Conservation (phyloP, 2,888 invertebrate genomes). For the Cantharis rustica region DNA sequence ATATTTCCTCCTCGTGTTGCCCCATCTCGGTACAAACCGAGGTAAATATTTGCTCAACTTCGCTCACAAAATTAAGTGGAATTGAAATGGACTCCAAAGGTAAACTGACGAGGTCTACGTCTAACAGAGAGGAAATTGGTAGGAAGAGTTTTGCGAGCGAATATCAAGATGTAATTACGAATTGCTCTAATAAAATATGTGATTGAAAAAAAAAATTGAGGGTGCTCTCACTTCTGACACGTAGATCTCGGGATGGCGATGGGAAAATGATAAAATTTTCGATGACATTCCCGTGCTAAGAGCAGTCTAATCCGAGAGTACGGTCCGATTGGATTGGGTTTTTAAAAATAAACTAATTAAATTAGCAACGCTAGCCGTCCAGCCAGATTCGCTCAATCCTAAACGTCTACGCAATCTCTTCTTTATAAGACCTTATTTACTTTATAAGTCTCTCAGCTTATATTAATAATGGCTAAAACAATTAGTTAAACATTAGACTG, state of each 20-base stretch:
- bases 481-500: constrained; percentile 57
- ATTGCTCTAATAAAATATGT: neutral
- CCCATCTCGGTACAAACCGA: constrained; percentile 52
- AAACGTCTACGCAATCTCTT: constrained; percentile 6
- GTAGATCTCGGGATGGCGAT: too few species aligned
- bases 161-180: constrained; percentile 1
- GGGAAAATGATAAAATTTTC: neutral
- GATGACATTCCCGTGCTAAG: neutral
- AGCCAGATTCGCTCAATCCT: constrained; percentile 18
- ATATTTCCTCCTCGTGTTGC: constrained; percentile 31
- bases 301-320: neutral
- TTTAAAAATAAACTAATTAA: neutral
- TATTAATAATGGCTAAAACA: constrained; percentile 56
- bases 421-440: constrained; percentile 39
- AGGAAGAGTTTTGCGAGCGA: constrained; percentile 31
- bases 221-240: too few species aligned
- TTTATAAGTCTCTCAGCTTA: constrained; percentile 43
- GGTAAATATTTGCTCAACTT: constrained; percentile 57
- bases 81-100: constrained; percentile 59
- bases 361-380: neutral
- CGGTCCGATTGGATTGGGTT: neutral
- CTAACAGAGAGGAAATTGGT: constrained; percentile 32
- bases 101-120: constrained; percentile 48
- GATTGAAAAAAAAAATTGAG: too few species aligned
- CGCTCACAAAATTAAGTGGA: constrained; percentile 60